A percentile compares a stretch with the other conserved stretches of the same genome.
These are phyloP conservation scores for Trissolcus basalis DNA, from an alignment of 1,140 invertebrate species.

Conservation along the genomic window DNA sequence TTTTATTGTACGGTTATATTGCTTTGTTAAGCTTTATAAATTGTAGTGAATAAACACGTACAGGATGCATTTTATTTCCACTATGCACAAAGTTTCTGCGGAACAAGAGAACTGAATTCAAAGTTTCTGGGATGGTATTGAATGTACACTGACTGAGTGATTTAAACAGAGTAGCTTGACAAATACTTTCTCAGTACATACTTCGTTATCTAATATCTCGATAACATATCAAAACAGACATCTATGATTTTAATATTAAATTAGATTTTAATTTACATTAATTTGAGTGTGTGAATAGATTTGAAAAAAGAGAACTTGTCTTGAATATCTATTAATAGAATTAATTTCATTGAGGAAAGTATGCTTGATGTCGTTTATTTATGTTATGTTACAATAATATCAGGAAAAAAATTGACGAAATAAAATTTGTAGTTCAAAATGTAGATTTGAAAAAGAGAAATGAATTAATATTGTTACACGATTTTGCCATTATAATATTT, in stretches of 20 bases:
- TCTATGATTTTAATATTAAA: slow-evolving; percentile 10
- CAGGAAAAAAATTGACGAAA: no score
- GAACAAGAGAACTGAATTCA: background rate
- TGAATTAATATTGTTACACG: no score
- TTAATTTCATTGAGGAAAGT: no score
- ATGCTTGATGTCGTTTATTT: no score
- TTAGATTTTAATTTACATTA: no score
- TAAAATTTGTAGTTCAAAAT: no score
- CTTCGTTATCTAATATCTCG: slow-evolving; percentile 45
- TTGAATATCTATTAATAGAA: no score
- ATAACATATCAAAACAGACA: slow-evolving; percentile 41
- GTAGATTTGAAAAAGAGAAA: no score
- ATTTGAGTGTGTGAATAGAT: no score
- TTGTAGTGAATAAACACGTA: slow-evolving; percentile 7
- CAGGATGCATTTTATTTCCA: slow-evolving; percentile 39
- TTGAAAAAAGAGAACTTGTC: no score
- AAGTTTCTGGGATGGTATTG: background rate
- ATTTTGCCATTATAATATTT: no score
- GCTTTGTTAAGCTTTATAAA: background rate
- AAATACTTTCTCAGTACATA: slow-evolving; percentile 35
- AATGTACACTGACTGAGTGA: background rate
- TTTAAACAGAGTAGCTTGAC: slow-evolving; percentile 17
- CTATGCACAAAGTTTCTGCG: background rate
- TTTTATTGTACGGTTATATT: background rate
- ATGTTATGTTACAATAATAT: no score